Base-by-base conservation (phyloP, 1,140 invertebrate species). In the Scaptomyza hsui region DNA sequence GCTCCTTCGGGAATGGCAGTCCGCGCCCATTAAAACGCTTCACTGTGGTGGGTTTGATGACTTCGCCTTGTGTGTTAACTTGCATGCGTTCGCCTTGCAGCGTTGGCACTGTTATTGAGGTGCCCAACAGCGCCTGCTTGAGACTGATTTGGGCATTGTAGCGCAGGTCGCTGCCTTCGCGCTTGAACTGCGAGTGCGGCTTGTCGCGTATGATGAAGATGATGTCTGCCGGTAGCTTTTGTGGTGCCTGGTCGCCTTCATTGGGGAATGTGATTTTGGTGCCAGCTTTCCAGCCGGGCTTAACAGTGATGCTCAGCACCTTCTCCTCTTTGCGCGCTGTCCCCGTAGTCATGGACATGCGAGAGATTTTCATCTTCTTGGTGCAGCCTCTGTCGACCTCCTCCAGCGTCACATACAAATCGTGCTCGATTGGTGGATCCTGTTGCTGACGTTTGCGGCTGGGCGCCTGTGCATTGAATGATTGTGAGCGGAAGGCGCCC, bases 131-230 rank as follows among this genome's bases (percentile, higher is more conserved):
- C 18, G 97, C 96, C 92, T 97, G 92, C 91, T 95, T 95, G 10
- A 99, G 92, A 12, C 94, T 93, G 16, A 99, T 92, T 79, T 95
- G 96, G n/a, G 95, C 96, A 1, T 94, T 95, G 89, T 97, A 98
- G 67, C 93, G 93, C 44, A 97, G 93, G 91, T 99, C 97, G 83
- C 94, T 95, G 24, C 96, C 97, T 91, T 99, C 97, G 56, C 98
- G 92, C 89, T 95, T 97, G 89, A 98, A 99, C 0, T 94, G 76
- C 6, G 94, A 89, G 92, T 99, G 97, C 3, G 96, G 95, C 91
- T 98, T 98, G 92, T 99, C 98, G 73, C 95, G 94, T 45, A 99
- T 97, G 37, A 98, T 96, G 91, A 99, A 99, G n/a, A 98, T 95
- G 73, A 99, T 97, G 91, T 99, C 98, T 1, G 98, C 97, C 3